These are phyloP conservation scores for Gasteruption jaculator DNA, from an alignment of 2,888 invertebrate genomes.

Conservation along the genomic window DNA sequence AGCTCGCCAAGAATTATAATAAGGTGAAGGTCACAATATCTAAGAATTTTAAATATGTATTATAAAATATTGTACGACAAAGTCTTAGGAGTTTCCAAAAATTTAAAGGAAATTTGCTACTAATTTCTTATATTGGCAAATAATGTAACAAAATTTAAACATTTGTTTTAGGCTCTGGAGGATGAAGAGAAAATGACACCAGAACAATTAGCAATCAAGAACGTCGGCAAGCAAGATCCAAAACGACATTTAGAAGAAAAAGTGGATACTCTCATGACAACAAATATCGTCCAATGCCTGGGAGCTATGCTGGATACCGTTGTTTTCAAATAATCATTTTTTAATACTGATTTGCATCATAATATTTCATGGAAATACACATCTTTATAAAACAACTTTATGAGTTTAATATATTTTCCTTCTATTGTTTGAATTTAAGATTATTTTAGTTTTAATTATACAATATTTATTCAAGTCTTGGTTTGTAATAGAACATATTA, in stretches of 20 bases:
- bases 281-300: conserved; percentile 95
- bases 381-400: conserved; percentile 28
- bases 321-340: conserved; percentile 71
- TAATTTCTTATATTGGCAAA: background rate
- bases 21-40: no score
- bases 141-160: conserved; percentile 6
- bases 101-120: conserved; percentile 30
- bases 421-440: conserved; percentile 14
- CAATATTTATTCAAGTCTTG: no score
- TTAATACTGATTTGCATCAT: conserved; percentile 10
- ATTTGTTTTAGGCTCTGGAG: conserved; percentile 70
- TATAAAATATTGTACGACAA: background rate
- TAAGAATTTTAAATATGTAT: background rate
- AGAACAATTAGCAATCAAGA: conserved; percentile 98
- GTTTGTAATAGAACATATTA: no score
- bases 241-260: conserved; percentile 99
- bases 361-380: conserved; percentile 28
- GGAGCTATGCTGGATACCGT: conserved; percentile 95
- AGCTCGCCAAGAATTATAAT: conserved; percentile 95
- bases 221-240: conserved; percentile 98
- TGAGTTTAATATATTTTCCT: conserved; percentile 14
- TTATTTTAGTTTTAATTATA: no score
- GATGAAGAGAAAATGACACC: conserved; percentile 99
- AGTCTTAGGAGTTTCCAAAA: conserved; percentile 6
- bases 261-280: conserved; percentile 93